Evolutionary conservation across 2,888 invertebrate genomes (phyloP), one percentile per base, ranked within the genome.

Genomic region (Drosophila macrospina): DNA sequence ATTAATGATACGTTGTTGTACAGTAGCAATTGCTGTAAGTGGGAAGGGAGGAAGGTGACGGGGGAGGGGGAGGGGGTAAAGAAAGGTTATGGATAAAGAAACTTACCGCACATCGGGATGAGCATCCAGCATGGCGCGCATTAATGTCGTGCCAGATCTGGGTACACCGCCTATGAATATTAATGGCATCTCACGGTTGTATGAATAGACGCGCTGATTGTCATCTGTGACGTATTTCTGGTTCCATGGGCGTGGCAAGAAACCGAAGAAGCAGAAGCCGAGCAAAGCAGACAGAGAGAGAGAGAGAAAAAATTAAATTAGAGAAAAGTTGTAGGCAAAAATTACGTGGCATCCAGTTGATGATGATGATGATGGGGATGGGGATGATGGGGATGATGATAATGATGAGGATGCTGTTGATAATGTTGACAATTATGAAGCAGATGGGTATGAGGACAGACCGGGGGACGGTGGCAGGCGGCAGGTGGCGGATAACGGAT

Each of bases 141-240:
- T 98, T 82, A 99, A 94, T 70, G 99, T 99, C 44, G 99, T 99
- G 57, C 99, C 99, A 52, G 98, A 98, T 85, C 99, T 95, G 62
- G 99, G 99, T 91, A 99, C 98, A 73, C 99, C 99, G 65, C 99
- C 99, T 92, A 99, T 98, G 93, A 98, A 98, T 92, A 98, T 97
- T 83, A 98, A 94, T 85, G 98, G 98, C 96, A 98, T 97, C 84
- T 96, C 95, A 87, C 97, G 94, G 91, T 97, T 96, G 93, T 97
- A 97, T 66, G 94, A 93, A 92, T 95, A 96, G 60, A 93, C 92
- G 90, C 94, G 95, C 82, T 94, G 94, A 91, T 95, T 94, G 65
- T 93, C 92, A 51, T 94, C 95, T 71, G 94, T 91, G 55, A 95
- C 93, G 91, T 93, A 95, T 91, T 95, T 95, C 93, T 95, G 92